Conservation (phyloP, 2,113 vertebrate genomes). For the Zootoca vivipara region DNA sequence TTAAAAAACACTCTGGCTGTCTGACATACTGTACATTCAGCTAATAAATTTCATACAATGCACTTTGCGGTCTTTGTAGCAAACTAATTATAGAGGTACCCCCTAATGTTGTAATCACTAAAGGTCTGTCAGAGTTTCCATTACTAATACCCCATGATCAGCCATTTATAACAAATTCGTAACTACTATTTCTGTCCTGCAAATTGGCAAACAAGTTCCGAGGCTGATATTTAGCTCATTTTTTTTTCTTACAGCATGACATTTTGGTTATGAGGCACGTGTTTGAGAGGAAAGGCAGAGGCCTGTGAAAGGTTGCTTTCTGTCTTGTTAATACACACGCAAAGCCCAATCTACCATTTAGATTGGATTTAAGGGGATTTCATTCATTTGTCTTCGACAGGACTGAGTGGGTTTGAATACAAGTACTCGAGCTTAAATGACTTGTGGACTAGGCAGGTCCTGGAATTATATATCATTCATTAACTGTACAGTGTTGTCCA, state of each 20-base stretch:
- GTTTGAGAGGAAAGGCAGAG: neutral
- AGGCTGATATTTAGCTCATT: constrained; percentile 37
- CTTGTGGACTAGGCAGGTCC: neutral
- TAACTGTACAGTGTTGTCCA: neutral
- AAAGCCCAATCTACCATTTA: constrained; percentile 19
- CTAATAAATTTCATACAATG: constrained; percentile 36
- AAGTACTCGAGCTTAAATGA: neutral
- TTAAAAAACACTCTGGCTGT: neutral
- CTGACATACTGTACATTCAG: constrained; percentile 18
- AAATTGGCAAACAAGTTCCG: constrained; percentile 10
- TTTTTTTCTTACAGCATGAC: neutral
- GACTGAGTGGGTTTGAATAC: neutral
- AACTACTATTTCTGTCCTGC: neutral
- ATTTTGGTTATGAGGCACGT: constrained; percentile 12
- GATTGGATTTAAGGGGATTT: constrained; percentile 21
- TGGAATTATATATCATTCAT: constrained; percentile 9
- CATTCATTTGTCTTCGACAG: constrained; percentile 1
- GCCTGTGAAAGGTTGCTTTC: constrained; percentile 19
- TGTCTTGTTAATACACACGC: constrained; percentile 18
- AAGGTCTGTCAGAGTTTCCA: constrained; percentile 33
- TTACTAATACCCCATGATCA: constrained; percentile 35
- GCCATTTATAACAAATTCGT: constrained; percentile 36
- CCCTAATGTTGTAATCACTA: constrained; percentile 15
- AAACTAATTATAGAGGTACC: constrained; percentile 12
- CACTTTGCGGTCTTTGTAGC: constrained; percentile 28